Evolutionary conservation across 2,888 invertebrate genomes (phyloP), one percentile per base, ranked within the genome.

Genomic region (Pegoplata infirma): DNA sequence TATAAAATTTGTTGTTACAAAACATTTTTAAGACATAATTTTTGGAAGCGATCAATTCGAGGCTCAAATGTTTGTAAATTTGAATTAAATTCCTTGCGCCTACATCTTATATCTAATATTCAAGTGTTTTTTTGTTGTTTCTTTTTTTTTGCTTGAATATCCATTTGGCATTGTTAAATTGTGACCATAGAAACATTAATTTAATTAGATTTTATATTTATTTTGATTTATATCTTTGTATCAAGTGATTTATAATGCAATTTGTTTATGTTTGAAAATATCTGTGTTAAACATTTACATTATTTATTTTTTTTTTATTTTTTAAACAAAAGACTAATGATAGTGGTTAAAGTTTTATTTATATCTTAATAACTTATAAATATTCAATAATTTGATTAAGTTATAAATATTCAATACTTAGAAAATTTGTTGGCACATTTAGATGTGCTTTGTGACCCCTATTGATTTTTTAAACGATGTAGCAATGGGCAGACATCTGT

Each of bases 191-290:
- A n/a, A n/a, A 32, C 56, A 64, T 64, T 64, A 58, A 64, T 49
- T 64, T 56, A 73, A 73, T 64, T 73, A 64, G 7, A 47, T 47
- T 46, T 32, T 44, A 19, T 51, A 21, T 51, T 14, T 16, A 47
- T 25, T 61, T 61, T 61, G 59, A 61, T 47, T 61, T 61, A 61
- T 61, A 61, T 61, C 46, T 25, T 8, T 25, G 16, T 0, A 36
- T 40, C n/a, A 5, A 23, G 25, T 61, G 59, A 61, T 61, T 61
- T 61, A 61, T 61, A 10, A 32, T 14, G 14, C 21, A 58, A 58
- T 40, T 23, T 46, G 25, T 17, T 19, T n/a, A 12, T 14, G 5
- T 28, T 32, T 12, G 12, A 21, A n/a, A n/a, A 44, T 12, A 44
- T 44, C 58, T 58, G 40, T 58, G 19, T 10, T 12, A 12, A 28